phyloP scores from a whole-genome alignment of 2,797 vertebrate genomes.

The Hipposideros larvatus region DNA sequence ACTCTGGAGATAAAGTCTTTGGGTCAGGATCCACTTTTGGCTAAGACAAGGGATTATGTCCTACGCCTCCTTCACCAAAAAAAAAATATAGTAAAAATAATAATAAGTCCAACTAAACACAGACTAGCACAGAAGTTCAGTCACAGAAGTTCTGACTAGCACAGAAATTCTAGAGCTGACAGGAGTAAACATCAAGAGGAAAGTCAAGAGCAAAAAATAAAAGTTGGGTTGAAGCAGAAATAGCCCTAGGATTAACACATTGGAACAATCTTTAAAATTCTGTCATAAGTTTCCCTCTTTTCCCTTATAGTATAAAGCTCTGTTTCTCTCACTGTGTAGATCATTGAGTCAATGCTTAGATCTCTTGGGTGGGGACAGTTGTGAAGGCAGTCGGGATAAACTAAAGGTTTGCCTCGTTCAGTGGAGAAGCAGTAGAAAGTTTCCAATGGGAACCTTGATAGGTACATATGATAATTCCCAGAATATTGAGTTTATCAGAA shows the following conservation, averaged over 20 bases:
- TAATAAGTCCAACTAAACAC: not conserved
- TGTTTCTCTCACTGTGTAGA: not conserved
- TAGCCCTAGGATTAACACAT: not conserved
- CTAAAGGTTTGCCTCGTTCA: not conserved
- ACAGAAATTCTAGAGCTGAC: conserved; percentile 1
- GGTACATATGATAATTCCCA: conserved; percentile 34
- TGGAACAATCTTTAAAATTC: not conserved
- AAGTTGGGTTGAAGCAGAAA: not conserved
- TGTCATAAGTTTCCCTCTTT: not conserved
- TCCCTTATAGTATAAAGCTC: not conserved
- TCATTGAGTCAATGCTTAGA: not conserved
- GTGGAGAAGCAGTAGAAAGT: not conserved
- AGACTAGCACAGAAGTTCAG: not conserved
- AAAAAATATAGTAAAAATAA: not conserved
- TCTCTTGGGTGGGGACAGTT: not conserved
- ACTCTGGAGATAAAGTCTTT: not conserved
- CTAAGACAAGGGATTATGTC: not conserved
- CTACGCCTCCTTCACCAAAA: not conserved
- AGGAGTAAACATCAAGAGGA: not conserved
- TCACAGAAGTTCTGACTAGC: too few species aligned
- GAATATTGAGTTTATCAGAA: conserved; percentile 63
- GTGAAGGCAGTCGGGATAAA: not conserved
- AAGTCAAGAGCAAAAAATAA: not conserved
- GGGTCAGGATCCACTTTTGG: not conserved
- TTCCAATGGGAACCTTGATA: not conserved